Conservation (phyloP, 2,888 invertebrate species). For the Timema cristinae region DNA sequence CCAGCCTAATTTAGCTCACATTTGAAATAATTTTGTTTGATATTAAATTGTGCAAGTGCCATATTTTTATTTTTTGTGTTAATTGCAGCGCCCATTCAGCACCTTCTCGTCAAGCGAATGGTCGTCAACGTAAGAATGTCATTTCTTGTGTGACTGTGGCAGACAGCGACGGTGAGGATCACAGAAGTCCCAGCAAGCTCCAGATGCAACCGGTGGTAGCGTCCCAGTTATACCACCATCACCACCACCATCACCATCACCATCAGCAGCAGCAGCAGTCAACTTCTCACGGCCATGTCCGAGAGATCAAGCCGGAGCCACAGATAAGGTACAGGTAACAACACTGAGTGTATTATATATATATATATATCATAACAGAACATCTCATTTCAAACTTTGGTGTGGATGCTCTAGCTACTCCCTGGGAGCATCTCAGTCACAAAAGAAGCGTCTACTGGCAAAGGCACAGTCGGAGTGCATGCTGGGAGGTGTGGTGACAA, state of each 20-base stretch:
- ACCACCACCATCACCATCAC: conserved; percentile 18
- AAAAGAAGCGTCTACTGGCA: conserved; percentile 84
- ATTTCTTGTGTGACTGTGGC: conserved; percentile 75
- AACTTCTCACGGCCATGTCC: conserved; percentile 25
- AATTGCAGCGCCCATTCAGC: conserved; percentile 34
- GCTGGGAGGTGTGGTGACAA: conserved; percentile 34
- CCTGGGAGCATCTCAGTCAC: conserved; percentile 62
- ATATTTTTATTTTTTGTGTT: too few species aligned
- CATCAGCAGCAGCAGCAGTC: conserved; percentile 32
- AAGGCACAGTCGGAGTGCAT: conserved; percentile 75
- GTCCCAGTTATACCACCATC: conserved; percentile 35
- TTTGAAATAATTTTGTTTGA: too few species aligned
- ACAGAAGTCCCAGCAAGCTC: conserved; percentile 49
- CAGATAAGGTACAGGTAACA: conserved; percentile 44
- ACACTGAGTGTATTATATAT: neutral
- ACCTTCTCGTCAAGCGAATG: conserved; percentile 30
- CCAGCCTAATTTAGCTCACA: too few species aligned
- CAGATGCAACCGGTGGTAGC: conserved; percentile 33
- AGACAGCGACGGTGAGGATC: conserved; percentile 68
- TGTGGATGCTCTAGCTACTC: conserved; percentile 38
- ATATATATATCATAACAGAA: too few species aligned
- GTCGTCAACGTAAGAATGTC: conserved; percentile 61
- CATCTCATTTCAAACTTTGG: neutral
- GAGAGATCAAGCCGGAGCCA: conserved; percentile 54
- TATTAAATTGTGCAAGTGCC: too few species aligned